These are phyloP conservation scores for Casuarius casuarius DNA, from an alignment of 2,113 vertebrate genomes.

Conservation along the genomic window DNA sequence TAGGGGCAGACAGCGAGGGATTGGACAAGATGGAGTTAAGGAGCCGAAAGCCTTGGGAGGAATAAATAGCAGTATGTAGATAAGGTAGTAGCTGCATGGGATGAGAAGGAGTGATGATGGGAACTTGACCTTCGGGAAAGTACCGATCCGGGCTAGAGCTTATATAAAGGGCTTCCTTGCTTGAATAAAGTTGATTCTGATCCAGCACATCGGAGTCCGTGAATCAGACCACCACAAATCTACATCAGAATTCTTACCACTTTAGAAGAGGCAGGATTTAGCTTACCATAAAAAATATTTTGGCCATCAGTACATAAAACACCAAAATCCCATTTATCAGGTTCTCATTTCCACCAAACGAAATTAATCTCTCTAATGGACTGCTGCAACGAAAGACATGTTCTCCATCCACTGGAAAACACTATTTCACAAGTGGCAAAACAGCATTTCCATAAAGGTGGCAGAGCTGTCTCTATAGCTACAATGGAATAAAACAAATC, in stretches of 20 bases:
- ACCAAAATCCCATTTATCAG: background rate
- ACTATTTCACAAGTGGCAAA: background rate
- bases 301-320: background rate
- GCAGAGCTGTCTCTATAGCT: background rate
- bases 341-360: background rate
- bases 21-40: too few relatives aligned
- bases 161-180: too few relatives aligned
- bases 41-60: too few relatives aligned
- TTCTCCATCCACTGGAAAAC: background rate
- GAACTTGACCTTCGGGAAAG: too few relatives aligned
- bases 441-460: background rate
- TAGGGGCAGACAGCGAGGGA: too few relatives aligned
- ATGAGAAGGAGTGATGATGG: too few relatives aligned
- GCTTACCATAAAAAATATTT: background rate
- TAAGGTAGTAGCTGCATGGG: too few relatives aligned
- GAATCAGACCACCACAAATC: too few relatives aligned
- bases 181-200: too few relatives aligned
- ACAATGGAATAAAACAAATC: background rate
- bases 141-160: too few relatives aligned
- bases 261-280: background rate
- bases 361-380: background rate
- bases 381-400: background rate
- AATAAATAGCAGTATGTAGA: too few relatives aligned
- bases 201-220: too few relatives aligned
- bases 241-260: background rate